Evolutionary conservation across 2,113 vertebrate species (phyloP), one percentile per base, ranked within the genome.

Genomic region (Pandion haliaetus): DNA sequence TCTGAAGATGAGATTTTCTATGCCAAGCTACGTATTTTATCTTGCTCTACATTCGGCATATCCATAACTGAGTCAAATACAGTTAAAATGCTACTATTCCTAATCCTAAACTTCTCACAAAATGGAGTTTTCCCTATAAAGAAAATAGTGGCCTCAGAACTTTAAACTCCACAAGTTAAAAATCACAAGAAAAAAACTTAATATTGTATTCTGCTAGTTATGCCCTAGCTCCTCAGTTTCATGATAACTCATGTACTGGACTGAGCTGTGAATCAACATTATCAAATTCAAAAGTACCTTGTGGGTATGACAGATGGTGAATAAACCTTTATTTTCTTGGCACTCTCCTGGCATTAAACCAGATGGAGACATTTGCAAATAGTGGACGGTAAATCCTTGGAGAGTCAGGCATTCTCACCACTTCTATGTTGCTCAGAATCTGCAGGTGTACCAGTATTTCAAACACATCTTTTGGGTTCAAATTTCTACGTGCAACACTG

Each of bases 301-400:
- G 57, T 76, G 47, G 61, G 66, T 72, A 83, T 86, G 66, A 88
- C 90, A 94, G 86, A 71, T 80, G 76, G 76, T 59, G 57, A 95
- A 62, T 49, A 93, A 82, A 76, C 52, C 38, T 80, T 91, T 86
- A 71, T 76, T 93, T 96, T 91, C 83, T 91, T 86, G 80, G 52
- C 71, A 72, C 52, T 82, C 42, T 86, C 47, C 76, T 86, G 80
- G 87, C 76, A 69, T 88, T 76, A 76, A 93, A 83, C 61, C 87
- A 94, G 84, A 91, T 78, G 61, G 92, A 86, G 58, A 63, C 21
- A 83, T 88, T 78, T 88, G 52, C 52, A 80, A 88, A 76, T 45
- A 86, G 47, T 3, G 58, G 21, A 80, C 67, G 67, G 67, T 50
- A 86, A 86, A 86, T 77, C 62, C 42, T n/a, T 49, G 47, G 71